These are phyloP conservation scores for Periophthalmus modestus DNA, from an alignment of 2,113 vertebrate species.

Conservation along the genomic window DNA sequence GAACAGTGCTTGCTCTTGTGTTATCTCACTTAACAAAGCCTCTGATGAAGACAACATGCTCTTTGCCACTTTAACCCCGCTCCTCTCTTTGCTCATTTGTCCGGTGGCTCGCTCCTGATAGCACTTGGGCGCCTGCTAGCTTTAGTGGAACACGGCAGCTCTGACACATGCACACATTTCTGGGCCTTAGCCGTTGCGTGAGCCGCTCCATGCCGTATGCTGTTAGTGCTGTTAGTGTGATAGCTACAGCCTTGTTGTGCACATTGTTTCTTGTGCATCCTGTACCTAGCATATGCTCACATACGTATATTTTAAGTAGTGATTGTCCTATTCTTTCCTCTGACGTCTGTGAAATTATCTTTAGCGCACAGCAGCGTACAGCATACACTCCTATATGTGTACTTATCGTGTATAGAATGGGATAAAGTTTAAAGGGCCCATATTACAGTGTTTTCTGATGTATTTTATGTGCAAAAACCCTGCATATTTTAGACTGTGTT, in stretches of 20 bases:
- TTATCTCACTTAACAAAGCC: conserved; percentile 71
- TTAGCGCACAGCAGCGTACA: conserved; percentile 6
- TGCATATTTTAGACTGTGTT: too few species aligned
- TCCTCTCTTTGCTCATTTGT: conserved; percentile 46
- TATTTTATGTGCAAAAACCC: too few species aligned
- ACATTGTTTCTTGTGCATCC: conserved; percentile 15
- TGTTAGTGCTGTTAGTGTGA: too few species aligned
- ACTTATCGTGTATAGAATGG: conserved; percentile 43
- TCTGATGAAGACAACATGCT: conserved; percentile 73
- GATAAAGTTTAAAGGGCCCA: conserved; percentile 9
- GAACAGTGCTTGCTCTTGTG: conserved; percentile 50
- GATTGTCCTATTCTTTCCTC: conserved; percentile 20
- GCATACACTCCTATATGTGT: neutral
- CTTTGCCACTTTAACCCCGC: conserved; percentile 35
- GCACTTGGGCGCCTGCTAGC: conserved; percentile 55
- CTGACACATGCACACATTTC: conserved; percentile 56
- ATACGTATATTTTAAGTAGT: conserved; percentile 16
- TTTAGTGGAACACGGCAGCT: conserved; percentile 70
- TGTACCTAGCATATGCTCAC: conserved; percentile 1
- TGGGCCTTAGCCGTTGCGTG: conserved; percentile 43
- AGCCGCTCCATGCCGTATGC: conserved; percentile 11
- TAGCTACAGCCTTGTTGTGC: conserved; percentile 5
- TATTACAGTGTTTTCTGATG: too few species aligned
- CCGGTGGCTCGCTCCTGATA: conserved; percentile 53
- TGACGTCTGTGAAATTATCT: conserved; percentile 30